Conservation (phyloP, 2,113 vertebrate species). For the Pachycephala philippinensis region DNA sequence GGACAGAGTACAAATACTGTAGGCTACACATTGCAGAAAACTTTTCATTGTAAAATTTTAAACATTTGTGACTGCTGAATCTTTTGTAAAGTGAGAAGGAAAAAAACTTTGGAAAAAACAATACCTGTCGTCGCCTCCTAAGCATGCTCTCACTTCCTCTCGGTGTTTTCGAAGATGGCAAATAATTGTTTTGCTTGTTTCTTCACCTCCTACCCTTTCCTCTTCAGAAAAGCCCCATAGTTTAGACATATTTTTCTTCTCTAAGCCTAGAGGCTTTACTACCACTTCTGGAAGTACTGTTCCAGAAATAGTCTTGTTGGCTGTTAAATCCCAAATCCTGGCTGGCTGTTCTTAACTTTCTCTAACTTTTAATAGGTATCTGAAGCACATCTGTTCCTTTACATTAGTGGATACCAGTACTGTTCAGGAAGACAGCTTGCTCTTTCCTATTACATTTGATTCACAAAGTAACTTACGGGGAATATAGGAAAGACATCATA, state of each 20-base stretch:
- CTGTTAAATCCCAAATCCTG: neutral
- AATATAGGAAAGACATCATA: neutral
- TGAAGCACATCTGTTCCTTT: neutral
- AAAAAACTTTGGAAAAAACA: neutral
- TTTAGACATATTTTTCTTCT: neutral
- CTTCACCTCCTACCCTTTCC: neutral
- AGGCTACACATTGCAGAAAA: neutral
- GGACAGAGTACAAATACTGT: neutral
- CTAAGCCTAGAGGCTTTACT: neutral
- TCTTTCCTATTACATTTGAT: neutral
- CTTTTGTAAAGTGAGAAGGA: neutral
- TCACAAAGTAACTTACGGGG: neutral
- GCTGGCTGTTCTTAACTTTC: neutral
- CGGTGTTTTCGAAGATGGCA: neutral
- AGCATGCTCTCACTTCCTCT: neutral
- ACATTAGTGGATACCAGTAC: neutral
- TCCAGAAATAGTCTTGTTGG: neutral
- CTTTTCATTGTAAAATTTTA: neutral
- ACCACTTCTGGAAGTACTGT: neutral
- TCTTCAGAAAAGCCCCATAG: neutral
- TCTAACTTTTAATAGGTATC: neutral
- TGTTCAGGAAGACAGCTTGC: neutral
- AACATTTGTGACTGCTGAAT: neutral
- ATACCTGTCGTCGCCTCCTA: neutral
- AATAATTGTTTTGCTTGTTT: neutral